Conservation (phyloP, 92 coral and sea anemone genomes). For the Galaxea fascicularis region DNA sequence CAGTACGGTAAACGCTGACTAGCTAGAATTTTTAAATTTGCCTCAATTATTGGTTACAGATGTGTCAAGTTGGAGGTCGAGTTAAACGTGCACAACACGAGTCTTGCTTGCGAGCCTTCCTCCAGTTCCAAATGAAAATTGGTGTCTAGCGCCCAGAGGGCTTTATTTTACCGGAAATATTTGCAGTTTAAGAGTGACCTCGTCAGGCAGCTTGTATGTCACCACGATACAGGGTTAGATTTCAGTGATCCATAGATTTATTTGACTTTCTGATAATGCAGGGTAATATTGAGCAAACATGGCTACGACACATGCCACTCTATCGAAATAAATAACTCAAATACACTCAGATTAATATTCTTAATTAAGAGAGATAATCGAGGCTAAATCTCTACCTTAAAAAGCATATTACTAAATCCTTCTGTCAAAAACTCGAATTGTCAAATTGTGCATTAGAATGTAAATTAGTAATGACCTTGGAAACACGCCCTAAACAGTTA, state of each 20-base stretch:
- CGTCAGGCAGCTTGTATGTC: conserved; percentile 39
- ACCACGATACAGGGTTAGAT: conserved; percentile 36
- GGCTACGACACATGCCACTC: conserved; percentile 40
- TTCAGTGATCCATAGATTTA: conserved; percentile 42
- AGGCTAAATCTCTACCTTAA: not conserved
- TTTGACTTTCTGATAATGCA: conserved; percentile 35
- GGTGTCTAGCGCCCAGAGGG: conserved; percentile 47
- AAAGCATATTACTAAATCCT: not conserved
- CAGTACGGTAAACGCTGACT: conserved; percentile 46
- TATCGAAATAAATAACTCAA: not conserved
- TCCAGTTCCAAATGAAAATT: conserved; percentile 15
- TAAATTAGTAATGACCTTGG: not conserved
- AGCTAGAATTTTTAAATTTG: conserved; percentile 73
- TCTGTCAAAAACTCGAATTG: not conserved
- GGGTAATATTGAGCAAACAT: conserved; percentile 40
- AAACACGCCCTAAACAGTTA: conserved; percentile 1
- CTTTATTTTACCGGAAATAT: conserved; percentile 47
- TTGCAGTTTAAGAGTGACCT: conserved; percentile 43
- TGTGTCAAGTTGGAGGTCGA: conserved; percentile 26
- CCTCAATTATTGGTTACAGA: conserved; percentile 84
- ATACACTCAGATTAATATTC: conserved; percentile 6
- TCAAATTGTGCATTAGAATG: not conserved
- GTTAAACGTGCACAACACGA: not conserved
- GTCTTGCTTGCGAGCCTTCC: not conserved
- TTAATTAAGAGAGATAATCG: not conserved